phyloP scores from a whole-genome alignment of 1,140 invertebrate genomes.

The Latrodectus geometricus region DNA sequence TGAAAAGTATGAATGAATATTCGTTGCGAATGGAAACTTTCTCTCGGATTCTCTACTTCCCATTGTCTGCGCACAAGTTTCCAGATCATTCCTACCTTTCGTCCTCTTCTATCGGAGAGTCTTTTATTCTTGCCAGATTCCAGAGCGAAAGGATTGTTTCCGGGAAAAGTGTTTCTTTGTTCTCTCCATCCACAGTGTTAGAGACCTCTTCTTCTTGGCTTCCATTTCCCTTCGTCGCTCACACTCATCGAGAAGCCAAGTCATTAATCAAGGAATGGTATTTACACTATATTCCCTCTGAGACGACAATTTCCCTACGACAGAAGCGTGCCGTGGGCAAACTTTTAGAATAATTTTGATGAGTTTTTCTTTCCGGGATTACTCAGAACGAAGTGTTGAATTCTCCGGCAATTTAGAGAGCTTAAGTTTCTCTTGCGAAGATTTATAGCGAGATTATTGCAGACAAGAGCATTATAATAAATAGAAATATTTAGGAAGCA shows the following conservation, averaged over 20 bases:
- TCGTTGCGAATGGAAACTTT: neutral
- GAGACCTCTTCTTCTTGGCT: neutral
- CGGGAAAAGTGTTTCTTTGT: conserved; percentile 35
- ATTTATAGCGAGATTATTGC: no score
- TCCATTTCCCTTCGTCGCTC: neutral
- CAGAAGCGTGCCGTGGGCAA: neutral
- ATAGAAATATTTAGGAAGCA: no score
- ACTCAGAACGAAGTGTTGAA: neutral
- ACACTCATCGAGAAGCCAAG: neutral
- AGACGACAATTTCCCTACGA: neutral
- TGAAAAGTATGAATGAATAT: neutral
- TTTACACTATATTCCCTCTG: conserved; percentile 19
- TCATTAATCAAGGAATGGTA: conserved; percentile 22
- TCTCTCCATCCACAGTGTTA: neutral
- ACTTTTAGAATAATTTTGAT: no score
- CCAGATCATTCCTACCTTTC: neutral
- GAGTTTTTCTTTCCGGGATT: neutral
- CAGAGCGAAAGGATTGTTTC: conserved; percentile 40
- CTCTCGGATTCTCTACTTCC: neutral
- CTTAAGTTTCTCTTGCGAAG: no score
- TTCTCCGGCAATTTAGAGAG: no score
- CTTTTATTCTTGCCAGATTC: conserved; percentile 5
- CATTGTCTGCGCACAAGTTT: neutral
- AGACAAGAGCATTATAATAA: no score
- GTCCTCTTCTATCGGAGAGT: neutral